Conservation (phyloP, 2,113 vertebrate species). For the Gadus macrocephalus region DNA sequence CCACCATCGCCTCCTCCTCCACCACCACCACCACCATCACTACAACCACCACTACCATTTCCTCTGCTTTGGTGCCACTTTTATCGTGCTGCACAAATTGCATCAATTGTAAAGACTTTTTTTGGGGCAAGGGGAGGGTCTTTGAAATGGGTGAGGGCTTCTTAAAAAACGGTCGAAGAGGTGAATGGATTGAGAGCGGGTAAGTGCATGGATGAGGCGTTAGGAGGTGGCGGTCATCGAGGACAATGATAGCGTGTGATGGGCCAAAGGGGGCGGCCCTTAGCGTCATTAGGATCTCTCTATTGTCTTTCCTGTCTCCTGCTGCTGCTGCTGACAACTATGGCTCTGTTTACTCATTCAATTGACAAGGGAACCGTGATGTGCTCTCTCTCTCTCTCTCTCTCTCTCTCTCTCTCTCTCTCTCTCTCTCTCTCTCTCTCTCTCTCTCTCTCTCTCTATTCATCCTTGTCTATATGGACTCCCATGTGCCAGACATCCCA, state of each 20-base stretch:
- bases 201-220: slow-evolving; percentile 24
- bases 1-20: slow-evolving; percentile 21
- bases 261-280: slow-evolving; percentile 33
- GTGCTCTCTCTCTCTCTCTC: neutral
- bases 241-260: slow-evolving; percentile 48
- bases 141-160: slow-evolving; percentile 45
- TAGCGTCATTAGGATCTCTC: slow-evolving; percentile 29
- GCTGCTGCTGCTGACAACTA: slow-evolving; percentile 21
- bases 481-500: neutral
- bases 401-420: too few relatives aligned
- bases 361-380: slow-evolving; percentile 23
- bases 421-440: too few relatives aligned
- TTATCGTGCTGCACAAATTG: slow-evolving; percentile 46
- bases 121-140: slow-evolving; percentile 13
- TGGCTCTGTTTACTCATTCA: slow-evolving; percentile 30
- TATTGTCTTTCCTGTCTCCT: slow-evolving; percentile 9
- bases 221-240: slow-evolving; percentile 22
- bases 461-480: neutral
- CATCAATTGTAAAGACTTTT: slow-evolving; percentile 22
- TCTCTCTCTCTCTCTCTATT: too few relatives aligned
- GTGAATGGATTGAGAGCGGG: slow-evolving; percentile 24
- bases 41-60: too few relatives aligned
- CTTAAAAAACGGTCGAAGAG: slow-evolving; percentile 24
- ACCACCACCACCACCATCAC: too few relatives aligned
- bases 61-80: slow-evolving; percentile 35